Base-by-base conservation (phyloP, 1,140 invertebrate species). In the Ditylenchus dipsaci region DNA sequence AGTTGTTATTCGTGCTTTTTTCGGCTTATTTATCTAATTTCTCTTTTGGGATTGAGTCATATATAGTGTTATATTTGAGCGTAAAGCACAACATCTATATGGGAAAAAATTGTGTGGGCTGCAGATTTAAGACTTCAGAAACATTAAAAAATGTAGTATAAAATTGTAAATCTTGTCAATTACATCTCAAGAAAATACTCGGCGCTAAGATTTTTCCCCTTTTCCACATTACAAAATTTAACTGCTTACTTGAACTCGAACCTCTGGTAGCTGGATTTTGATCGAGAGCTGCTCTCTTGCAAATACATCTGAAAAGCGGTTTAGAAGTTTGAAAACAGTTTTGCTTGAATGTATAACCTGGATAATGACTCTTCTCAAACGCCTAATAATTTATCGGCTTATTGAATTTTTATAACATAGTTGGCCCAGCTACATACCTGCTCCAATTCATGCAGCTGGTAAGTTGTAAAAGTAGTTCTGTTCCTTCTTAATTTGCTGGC, bases 401-500 rank as follows among this genome's bases (percentile, higher is more conserved):
- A 53, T 53, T 53, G 15, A 17, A 7, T 53, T 3, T 21, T 1
- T 19, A 53, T 38, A 11, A 38, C 33, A 38, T 3, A 38, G 3
- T 38, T 38, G 33, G 3, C 15, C n/a, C n/a, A n/a, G n/a, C 8
- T 21, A 3, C n/a, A 7, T 53, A 53, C 49, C 53, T 78, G 68
- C 60, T 76, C 74, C 23, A 76, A 49, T 73, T 75, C 70, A 45
- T 76, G 61, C 19, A 76, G 53, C 56, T 76, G 74, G 29, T 56
- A 47, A 43, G 78, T 75, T 27, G 60, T 78, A 47, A 76, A 76
- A n/a, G 74, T 68, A 27, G 74, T 76, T 42, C 74, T 56, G 49
- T 76, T 76, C 17, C 74, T 27, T 49, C 74, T 63, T 13, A 64
- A 62, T 19, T 69, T 69, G 13, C 23, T 53, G 15, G n/a, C 49